Conservation (phyloP, 2,888 invertebrate genomes). For the Athalia circularis region DNA sequence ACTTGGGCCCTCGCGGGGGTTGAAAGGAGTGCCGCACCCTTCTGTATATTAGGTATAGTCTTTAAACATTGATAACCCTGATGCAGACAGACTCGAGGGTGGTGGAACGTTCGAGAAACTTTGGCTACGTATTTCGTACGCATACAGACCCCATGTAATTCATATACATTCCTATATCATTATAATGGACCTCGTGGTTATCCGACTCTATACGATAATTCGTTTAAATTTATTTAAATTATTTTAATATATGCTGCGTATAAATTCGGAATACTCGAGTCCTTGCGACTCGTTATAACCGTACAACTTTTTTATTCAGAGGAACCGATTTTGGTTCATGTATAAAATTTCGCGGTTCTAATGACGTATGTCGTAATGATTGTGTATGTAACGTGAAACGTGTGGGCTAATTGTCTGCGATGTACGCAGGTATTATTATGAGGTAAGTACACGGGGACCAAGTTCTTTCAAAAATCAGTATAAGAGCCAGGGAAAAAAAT, state of each 20-base stretch:
- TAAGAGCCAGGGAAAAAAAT: not conserved
- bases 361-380: no score
- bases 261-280: no score
- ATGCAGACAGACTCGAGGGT: constrained; percentile 21
- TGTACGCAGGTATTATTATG: not conserved
- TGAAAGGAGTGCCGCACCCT: constrained; percentile 39
- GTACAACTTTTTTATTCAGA: no score
- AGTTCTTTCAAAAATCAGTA: not conserved
- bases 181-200: no score
- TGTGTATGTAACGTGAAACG: no score
- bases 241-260: constrained; percentile 16
- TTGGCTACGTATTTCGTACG: not conserved
- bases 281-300: no score
- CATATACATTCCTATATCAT: not conserved
- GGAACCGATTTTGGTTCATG: no score
- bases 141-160: not conserved
- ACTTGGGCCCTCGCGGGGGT: constrained; percentile 29
- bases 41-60: constrained; percentile 19
- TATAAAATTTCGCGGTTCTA: no score
- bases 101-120: not conserved
- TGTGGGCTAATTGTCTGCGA: no score
- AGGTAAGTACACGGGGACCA: not conserved
- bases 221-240: constrained; percentile 23
- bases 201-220: no score
- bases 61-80: constrained; percentile 40